Evolutionary conservation across 2,888 invertebrate species (phyloP), one percentile per base, ranked within the genome.

Genomic region (Melinaea menophilus): DNA sequence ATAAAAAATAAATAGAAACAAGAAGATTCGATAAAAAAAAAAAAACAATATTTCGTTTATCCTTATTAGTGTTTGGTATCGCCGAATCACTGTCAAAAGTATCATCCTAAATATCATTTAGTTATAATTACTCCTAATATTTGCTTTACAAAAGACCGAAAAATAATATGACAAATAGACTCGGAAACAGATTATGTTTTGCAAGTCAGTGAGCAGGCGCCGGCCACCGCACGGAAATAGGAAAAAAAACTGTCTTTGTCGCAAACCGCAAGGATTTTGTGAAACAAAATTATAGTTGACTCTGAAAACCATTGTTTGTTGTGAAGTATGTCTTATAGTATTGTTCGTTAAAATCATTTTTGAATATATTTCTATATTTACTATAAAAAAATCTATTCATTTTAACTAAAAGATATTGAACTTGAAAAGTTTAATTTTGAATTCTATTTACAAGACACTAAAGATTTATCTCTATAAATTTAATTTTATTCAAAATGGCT

Each of bases 201-300:
- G 73, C 75, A 67, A 75, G 74, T 75, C 75, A 75, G 69, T 69
- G 71, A 64, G 65, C 69, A 73, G 75, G 74, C 75, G 75, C 75
- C 74, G 72, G 59, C 66, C 67, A 69, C 69, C 69, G 64, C 63
- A 66, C 63, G 65, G 58, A 60, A 56, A 54, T 60, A n/a, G 31
- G 9, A 45, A 59, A 65, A 70, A 68, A 71, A 71, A 67, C 64
- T 61, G 55, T 65, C 73, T 75, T 75, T 75, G 73, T 75, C 73
- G 71, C 71, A 68, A 69, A 73, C 74, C 74, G 73, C 71, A 73
- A 70, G 34, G 48, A 59, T 59, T 47, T 51, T 46, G 13, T 34
- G n/a, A 31, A 37, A 55, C 58, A 46, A 55, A 12, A 7, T 47
- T 31, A 12, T 12, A n/a, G 54, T 56, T 4, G 22, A n/a, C 9